phyloP scores from a whole-genome alignment of 2,797 vertebrate species.

The Catharus ustulatus region DNA sequence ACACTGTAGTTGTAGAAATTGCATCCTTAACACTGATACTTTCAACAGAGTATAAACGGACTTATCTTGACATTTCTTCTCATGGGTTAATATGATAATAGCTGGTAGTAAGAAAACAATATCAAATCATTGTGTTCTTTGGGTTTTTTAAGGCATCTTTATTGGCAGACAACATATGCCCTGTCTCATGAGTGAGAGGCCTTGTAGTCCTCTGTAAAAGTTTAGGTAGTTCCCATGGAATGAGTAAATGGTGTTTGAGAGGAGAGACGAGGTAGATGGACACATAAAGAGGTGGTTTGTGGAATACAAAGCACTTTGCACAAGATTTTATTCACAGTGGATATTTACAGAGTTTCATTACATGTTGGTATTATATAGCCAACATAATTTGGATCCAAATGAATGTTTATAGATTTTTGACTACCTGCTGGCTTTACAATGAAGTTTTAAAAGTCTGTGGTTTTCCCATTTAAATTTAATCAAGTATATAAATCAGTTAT shows the following conservation, averaged over 20 bases:
- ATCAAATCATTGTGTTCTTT: background rate
- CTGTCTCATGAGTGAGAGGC: background rate
- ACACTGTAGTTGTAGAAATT: accelerated
- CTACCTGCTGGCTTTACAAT: background rate
- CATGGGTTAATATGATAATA: background rate
- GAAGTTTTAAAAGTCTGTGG: background rate
- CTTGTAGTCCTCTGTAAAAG: background rate
- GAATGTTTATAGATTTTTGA: background rate
- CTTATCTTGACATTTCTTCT: background rate
- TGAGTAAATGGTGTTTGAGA: background rate
- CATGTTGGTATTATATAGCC: background rate
- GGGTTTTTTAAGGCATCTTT: background rate
- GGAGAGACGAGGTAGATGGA: background rate
- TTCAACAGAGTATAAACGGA: background rate
- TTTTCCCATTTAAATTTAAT: background rate
- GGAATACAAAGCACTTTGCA: background rate
- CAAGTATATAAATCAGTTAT: background rate
- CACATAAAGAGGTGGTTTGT: background rate
- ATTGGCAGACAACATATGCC: background rate
- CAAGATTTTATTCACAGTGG: background rate
- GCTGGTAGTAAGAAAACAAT: background rate
- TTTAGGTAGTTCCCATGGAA: background rate
- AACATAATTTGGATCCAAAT: background rate
- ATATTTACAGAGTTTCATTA: background rate
- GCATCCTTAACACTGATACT: background rate